Evolutionary conservation across 2,797 vertebrate species (phyloP), one percentile per base, ranked within the genome.

Genomic region (Morelia viridis): DNA sequence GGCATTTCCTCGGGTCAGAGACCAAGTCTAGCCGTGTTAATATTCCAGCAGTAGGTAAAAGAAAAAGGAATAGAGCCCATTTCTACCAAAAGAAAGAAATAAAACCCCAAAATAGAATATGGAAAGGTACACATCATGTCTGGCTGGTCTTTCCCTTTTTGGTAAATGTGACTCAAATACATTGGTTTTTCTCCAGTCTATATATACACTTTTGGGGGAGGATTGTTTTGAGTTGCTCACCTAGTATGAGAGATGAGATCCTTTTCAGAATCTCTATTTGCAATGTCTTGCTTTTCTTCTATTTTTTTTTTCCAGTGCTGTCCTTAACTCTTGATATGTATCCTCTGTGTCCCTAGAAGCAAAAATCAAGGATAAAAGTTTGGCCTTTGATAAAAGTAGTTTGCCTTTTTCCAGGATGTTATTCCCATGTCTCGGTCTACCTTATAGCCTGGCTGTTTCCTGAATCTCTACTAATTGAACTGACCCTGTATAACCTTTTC

Each of bases 81-180:
- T 97, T 97, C 94, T 96, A 96, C 95, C n/a, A 93, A 96, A 96
- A 98, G 97, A 97, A 98, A 96, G 97, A 98, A 97, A 97, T 96
- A 97, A 97, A 98, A 96, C 97, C 97, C 97, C 95, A 97, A 98
- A 98, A 98, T 98, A 98, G 97, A 92, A 93, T 92, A 94, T 96
- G 95, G 97, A 98, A 97, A 97, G 97, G 96, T 97, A 97, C 97
- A 97, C 98, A 97, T 97, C 97, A 97, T 96, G 97, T 97, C 98
- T 98, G 97, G 97, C 97, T 96, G 95, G 95, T 96, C 95, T 93
- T 96, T 96, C 94, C 94, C 93, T 96, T 95, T 94, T 96, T 97
- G 97, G 97, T 96, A 98, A 97, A 96, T 97, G 96, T 98, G 98
- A 98, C 97, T 98, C 97, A 98, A 97, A 97, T 93, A 91, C 96